Evolutionary conservation across 1,140 invertebrate species (phyloP).

Genomic region (Drosophila carrolli): DNA sequence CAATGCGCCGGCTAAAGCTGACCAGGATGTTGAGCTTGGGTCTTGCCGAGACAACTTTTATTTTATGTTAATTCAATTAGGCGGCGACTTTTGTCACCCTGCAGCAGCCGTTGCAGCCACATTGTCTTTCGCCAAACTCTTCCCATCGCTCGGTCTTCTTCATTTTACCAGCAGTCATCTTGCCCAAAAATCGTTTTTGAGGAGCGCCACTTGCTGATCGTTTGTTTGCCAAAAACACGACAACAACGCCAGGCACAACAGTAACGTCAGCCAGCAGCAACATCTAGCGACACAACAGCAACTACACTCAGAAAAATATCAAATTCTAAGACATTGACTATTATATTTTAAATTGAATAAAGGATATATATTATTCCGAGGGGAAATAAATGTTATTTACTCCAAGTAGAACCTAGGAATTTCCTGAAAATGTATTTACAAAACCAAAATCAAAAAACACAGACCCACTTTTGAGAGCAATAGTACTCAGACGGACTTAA

Average conservation of each 20-base stretch:
- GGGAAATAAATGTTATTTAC: too few relatives aligned
- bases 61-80: constrained; percentile 79
- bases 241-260: constrained; percentile 33
- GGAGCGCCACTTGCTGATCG: constrained; percentile 79
- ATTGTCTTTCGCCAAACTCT: constrained; percentile 44
- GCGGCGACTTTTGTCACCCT: constrained; percentile 63
- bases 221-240: constrained; percentile 71
- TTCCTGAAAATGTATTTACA: too few relatives aligned
- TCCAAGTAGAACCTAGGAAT: too few relatives aligned
- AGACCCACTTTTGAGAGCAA: too few relatives aligned
- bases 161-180: constrained; percentile 55
- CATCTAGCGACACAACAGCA: constrained; percentile 14
- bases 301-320: not conserved
- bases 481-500: too few relatives aligned
- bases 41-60: constrained; percentile 65
- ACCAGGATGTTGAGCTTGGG: constrained; percentile 67
- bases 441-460: too few relatives aligned
- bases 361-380: too few relatives aligned
- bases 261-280: constrained; percentile 22
- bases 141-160: constrained; percentile 58
- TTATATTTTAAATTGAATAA: too few relatives aligned
- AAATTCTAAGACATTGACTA: too few relatives aligned
- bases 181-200: constrained; percentile 66
- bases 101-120: not conserved
- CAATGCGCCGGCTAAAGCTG: constrained; percentile 24